phyloP scores from a whole-genome alignment of 1,140 invertebrate species.

The Cyphomyrmex costatus region DNA sequence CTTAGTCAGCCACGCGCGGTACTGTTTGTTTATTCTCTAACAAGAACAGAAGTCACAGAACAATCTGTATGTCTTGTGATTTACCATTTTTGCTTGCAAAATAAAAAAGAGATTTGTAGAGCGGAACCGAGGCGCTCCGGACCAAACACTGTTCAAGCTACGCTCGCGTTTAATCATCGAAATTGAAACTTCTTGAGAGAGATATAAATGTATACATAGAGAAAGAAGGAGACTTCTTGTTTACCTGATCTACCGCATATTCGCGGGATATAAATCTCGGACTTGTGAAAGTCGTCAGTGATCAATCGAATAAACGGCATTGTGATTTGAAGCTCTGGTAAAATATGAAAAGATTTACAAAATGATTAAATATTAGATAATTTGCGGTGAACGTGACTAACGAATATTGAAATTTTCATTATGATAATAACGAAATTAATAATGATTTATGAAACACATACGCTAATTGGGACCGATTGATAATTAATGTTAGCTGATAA shows the following conservation, averaged over 20 bases:
- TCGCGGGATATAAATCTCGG: slow-evolving; percentile 25
- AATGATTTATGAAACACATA: neutral
- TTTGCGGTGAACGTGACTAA: neutral
- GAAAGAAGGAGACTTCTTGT: neutral
- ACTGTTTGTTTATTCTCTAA: neutral
- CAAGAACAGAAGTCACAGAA: neutral
- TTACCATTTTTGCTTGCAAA: slow-evolving; percentile 36
- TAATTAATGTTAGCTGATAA: neutral
- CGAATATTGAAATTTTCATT: neutral
- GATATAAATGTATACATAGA: neutral
- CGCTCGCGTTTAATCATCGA: slow-evolving; percentile 53
- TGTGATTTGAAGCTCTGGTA: neutral
- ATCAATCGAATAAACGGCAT: slow-evolving; percentile 16
- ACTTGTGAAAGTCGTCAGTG: slow-evolving; percentile 7
- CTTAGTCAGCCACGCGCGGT: neutral
- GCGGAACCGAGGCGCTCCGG: neutral
- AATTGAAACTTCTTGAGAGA: slow-evolving; percentile 61
- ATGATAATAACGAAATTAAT: slow-evolving; percentile 18
- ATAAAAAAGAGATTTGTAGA: slow-evolving; percentile 26
- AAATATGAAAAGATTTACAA: neutral
- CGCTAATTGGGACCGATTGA: neutral
- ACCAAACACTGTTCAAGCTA: slow-evolving; percentile 26
- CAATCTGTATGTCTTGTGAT: slow-evolving; percentile 13
- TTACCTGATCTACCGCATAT: neutral
- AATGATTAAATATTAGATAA: slow-evolving; percentile 7